Conservation (phyloP, 2,113 vertebrate species). For the Plecotus auritus region DNA sequence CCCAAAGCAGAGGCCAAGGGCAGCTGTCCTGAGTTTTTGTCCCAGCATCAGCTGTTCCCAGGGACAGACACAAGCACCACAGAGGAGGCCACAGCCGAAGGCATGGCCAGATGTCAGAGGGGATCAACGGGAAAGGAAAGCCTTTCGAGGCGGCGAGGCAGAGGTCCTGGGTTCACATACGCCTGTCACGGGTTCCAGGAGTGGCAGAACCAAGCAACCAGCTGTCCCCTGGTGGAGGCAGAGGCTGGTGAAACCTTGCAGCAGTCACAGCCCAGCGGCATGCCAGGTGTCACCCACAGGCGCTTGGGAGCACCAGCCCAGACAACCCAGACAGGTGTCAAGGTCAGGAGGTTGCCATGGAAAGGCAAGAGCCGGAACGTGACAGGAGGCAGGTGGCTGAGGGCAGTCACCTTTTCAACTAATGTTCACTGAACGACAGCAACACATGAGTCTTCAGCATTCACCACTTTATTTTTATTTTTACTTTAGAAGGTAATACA, state of each 20-base stretch:
- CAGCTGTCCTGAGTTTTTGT: not conserved
- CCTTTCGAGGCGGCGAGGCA: not conserved
- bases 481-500: not conserved
- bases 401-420: not conserved
- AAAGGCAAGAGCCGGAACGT: not conserved
- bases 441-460: not conserved
- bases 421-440: not conserved
- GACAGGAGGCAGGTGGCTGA: not conserved
- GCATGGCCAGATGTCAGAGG: not conserved
- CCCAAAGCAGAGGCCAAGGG: not conserved
- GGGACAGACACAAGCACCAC: not conserved
- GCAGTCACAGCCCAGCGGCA: not conserved
- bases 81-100: not conserved
- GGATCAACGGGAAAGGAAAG: not conserved
- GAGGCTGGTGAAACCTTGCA: not conserved
- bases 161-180: not conserved
- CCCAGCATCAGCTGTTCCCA: conserved; percentile 8
- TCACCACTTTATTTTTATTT: not conserved
- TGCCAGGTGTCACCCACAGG: not conserved
- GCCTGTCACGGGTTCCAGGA: not conserved
- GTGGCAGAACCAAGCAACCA: not conserved
- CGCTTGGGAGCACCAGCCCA: not conserved
- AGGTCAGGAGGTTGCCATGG: not conserved
- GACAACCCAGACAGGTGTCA: not conserved
- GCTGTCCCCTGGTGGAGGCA: not conserved